Evolutionary conservation across 2,113 vertebrate species (phyloP), one percentile per base, ranked within the genome.

Genomic region (Xyrauchen texanus): DNA sequence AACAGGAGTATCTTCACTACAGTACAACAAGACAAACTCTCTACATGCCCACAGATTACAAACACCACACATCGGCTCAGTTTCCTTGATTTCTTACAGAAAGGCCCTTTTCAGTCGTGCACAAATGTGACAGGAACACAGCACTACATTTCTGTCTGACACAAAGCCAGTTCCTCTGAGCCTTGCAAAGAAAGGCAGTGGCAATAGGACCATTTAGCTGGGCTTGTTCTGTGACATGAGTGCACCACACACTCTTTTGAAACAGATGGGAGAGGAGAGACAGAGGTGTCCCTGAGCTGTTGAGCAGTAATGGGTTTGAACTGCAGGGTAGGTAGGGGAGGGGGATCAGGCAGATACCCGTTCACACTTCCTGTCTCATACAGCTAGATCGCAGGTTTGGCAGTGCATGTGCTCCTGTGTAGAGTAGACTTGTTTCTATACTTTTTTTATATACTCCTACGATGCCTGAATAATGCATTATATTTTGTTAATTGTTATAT

Each of bases 281-380:
- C 52, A 62, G 15, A 55, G 65, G 53, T 46, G 51, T 51, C 13
- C 62, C 55, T 73, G 70, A 53, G 58, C 47, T 57, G 67, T 44
- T 64, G 58, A 15, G 58, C 75, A 78, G 68, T 81, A 68, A 84
- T 79, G 34, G 85, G 67, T 67, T 83, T 84, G 81, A 86, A 83
- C 69, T 69, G n/a, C 55, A 76, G 81, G 71, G 63, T 72, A 80
- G 76, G 68, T 42, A n/a, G 57, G 66, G 58, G 42, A n/a, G 57
- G 66, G 58, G 52, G 51, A 42, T 72, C 61, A 74, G 68, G 52
- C 68, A 73, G 74, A 66, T 66, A 21, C 57, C 4, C 10, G 64
- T 52, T 65, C 57, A 64, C 67, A 68, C 42, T 49, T 74, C 16
- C 71, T 13, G 46, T 49, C 70, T 73, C 34, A 61, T 21, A 72